Conservation (phyloP, 2,797 vertebrate genomes). For the Spheniscus humboldti region DNA sequence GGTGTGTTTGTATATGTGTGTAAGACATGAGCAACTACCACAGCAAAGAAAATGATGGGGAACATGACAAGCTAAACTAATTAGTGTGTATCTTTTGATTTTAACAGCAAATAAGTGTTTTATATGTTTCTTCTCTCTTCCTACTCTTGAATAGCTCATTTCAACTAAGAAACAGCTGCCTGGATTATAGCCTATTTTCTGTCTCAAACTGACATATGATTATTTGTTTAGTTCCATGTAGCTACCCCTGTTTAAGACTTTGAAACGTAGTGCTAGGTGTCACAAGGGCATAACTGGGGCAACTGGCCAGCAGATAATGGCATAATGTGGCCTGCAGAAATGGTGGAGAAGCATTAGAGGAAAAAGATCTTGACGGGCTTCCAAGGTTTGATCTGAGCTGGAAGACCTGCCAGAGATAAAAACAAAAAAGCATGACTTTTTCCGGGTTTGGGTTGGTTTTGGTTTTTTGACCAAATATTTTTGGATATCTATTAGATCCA, state of each 20-base stretch:
- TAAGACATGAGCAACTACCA: constrained; percentile 14
- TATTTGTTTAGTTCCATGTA: not conserved
- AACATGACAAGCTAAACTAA: constrained; percentile 60
- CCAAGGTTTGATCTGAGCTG: not conserved
- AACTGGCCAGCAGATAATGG: not conserved
- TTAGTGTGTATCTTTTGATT: constrained; percentile 20
- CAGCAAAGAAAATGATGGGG: not conserved
- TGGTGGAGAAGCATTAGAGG: not conserved
- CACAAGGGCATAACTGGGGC: not conserved
- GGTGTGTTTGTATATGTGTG: not conserved
- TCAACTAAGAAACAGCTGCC: not conserved
- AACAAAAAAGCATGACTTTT: not conserved
- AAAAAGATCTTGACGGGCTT: not conserved
- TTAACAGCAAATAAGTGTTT: not conserved
- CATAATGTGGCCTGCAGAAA: not conserved
- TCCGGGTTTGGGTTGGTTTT: not conserved
- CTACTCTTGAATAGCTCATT: not conserved
- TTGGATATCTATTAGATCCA: accelerated
- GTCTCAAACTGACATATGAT: not conserved
- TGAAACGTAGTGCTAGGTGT: not conserved
- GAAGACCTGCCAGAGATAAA: not conserved
- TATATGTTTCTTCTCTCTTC: not conserved
- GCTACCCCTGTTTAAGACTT: not conserved
- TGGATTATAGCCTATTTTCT: not conserved
- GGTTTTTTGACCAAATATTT: not conserved